A percentile compares a stretch with the other conserved stretches of the same genome.
Conservation (phyloP, 1,140 invertebrate species). For the Ips nitidus region DNA sequence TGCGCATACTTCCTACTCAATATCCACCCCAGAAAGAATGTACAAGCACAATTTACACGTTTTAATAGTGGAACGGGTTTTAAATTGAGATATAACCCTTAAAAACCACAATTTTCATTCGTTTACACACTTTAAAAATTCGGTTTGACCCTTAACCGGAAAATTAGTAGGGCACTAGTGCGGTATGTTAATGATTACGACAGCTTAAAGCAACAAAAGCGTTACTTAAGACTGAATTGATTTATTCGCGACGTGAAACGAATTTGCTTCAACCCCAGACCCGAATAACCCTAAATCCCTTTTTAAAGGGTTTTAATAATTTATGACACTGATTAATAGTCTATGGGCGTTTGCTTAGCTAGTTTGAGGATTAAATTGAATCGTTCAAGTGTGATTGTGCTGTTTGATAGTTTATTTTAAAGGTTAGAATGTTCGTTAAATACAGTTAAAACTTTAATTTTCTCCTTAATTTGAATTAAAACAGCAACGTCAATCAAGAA, state of each 20-base stretch:
- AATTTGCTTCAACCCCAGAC: neutral
- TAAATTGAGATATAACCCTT: slow-evolving; percentile 2
- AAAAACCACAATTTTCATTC: slow-evolving; percentile 1
- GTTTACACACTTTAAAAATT: neutral
- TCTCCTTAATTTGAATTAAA: no score
- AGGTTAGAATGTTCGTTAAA: neutral
- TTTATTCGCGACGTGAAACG: slow-evolving; percentile 7
- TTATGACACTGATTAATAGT: neutral
- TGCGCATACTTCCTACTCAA: slow-evolving; percentile 18
- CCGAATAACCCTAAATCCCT: neutral
- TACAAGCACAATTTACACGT: neutral
- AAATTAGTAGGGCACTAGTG: neutral
- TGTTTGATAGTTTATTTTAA: neutral
- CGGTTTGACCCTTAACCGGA: neutral
- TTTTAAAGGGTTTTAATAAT: slow-evolving; percentile 8
- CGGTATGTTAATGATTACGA: neutral
- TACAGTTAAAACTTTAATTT: neutral
- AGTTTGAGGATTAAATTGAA: neutral
- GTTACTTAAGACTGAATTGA: slow-evolving; percentile 6
- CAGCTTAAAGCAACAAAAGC: neutral
- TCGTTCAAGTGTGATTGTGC: neutral
- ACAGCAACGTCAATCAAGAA: no score
- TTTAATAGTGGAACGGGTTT: neutral
- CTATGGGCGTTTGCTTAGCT: neutral
- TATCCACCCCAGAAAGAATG: slow-evolving; percentile 16